Evolutionary conservation across 2,888 invertebrate species (phyloP).

Genomic region (Amiota communis): DNA sequence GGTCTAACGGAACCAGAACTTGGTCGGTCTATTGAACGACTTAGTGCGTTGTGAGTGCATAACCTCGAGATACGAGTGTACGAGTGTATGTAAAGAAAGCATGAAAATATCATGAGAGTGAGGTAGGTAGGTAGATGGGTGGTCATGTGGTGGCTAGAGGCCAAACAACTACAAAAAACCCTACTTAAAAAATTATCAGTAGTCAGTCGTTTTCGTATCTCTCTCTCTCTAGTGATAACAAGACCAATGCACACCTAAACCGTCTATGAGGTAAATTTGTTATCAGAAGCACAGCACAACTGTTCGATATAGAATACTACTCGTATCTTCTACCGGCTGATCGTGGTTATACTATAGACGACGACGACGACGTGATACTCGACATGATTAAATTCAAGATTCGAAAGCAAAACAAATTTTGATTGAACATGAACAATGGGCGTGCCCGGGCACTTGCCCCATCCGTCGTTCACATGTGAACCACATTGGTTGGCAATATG

Average conservation of each 20-base stretch:
- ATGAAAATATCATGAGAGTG: neutral
- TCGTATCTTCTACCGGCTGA: no score
- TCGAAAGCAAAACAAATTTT: no score
- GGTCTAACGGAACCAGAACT: neutral
- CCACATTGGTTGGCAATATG: conserved; percentile 35
- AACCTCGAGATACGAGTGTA: no score
- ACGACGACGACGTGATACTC: neutral
- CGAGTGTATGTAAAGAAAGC: no score
- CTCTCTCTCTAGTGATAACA: neutral
- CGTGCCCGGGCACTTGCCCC: conserved; percentile 31
- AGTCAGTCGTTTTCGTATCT: neutral
- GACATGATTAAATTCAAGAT: neutral
- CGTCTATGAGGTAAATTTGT: no score
- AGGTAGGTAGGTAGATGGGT: no score
- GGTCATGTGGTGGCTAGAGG: no score
- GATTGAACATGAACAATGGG: conserved; percentile 41
- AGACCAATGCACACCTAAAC: no score
- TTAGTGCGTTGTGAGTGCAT: neutral
- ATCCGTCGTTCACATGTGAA: conserved; percentile 6
- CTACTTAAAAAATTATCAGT: no score
- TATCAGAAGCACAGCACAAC: no score
- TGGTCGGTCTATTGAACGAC: neutral
- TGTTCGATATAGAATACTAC: no score
- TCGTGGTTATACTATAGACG: neutral
- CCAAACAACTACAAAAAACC: no score